Evolutionary conservation across 2,797 vertebrate species (phyloP), one percentile per base, ranked within the genome.

Genomic region (Lutjanus argentimaculatus): DNA sequence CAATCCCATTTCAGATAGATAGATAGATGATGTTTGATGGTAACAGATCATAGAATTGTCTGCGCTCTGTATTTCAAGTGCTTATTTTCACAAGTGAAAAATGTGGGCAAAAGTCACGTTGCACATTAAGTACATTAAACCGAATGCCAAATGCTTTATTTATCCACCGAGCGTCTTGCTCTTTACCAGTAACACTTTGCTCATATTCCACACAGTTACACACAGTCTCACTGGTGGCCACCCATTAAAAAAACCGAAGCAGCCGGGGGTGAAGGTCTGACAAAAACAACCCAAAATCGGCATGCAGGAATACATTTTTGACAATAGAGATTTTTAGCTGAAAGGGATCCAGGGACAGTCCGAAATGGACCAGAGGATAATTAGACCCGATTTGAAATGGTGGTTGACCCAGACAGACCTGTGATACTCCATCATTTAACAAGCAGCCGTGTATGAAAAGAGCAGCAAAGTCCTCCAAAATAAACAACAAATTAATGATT

Each of bases 1-100:
- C 80, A 75, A 84, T 86, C 75, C 17, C 30, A 90, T 90, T 66
- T 84, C 71, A 71, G 79, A 83, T 62, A 79, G 71, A 90, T 67
- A 75, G 78, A 81, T 53, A 78, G 73, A 89, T 82, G 78, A 82
- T 75, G 77, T 74, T 83, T 70, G 12, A 42, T 25, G 42, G 78
- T 22, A 53, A 79, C 62, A 25, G 55, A 80, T 82, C 73, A 21
- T 57, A 59, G 52, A 68, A 72, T 53, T 67, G 42, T 16, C 16
- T 48, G 14, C 12, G 2, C 46, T 46, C 79, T 75, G 59, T 59
- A 48, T 75, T 82, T 77, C 21, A 65, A 75, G 53, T 57, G 68
- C 67, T 80, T 55, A 73, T 84, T 83, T 78, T 80, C 64, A 57
- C 42, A 30, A 57, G 21, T 21, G 58, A 80, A 72, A 52, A 49